A percentile compares a stretch with the other conserved stretches of the same genome.
Evolutionary conservation across 2,113 vertebrate genomes (phyloP).

Genomic region (Cynopterus brachyotis): DNA sequence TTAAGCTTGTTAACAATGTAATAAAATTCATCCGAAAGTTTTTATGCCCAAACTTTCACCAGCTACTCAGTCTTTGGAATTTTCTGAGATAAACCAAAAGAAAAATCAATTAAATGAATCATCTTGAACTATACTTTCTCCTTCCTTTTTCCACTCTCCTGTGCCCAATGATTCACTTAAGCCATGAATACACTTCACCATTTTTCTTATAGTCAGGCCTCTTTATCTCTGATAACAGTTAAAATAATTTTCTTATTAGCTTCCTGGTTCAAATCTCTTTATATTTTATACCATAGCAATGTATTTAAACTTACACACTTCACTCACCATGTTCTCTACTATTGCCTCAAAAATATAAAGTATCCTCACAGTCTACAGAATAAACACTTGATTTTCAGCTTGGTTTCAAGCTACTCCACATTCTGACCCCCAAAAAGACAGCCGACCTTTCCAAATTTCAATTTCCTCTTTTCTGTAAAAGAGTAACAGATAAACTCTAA

Average conservation of each 20-base stretch:
- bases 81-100: constrained; percentile 15
- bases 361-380: not conserved
- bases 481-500: not conserved
- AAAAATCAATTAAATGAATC: not conserved
- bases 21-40: constrained; percentile 28
- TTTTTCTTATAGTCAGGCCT: constrained; percentile 27
- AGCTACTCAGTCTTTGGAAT: not conserved
- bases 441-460: not conserved
- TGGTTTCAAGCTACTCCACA: not conserved
- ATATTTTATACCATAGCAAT: not conserved
- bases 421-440: not conserved
- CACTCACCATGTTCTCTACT: not conserved
- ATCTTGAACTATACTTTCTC: not conserved
- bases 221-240: not conserved
- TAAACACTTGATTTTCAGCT: not conserved
- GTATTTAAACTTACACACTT: not conserved
- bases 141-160: not conserved
- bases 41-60: not conserved
- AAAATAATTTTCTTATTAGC: not conserved
- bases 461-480: constrained; percentile 2
- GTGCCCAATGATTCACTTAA: not conserved
- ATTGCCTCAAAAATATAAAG: constrained; percentile 16
- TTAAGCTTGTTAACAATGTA: not conserved
- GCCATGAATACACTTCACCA: not conserved
- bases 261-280: not conserved